Evolutionary conservation across 37 sponge, comb jelly and placozoan genomes (phyloP), one percentile per base, ranked within the genome.

Genomic region (Cliona cf. orientalis): DNA sequence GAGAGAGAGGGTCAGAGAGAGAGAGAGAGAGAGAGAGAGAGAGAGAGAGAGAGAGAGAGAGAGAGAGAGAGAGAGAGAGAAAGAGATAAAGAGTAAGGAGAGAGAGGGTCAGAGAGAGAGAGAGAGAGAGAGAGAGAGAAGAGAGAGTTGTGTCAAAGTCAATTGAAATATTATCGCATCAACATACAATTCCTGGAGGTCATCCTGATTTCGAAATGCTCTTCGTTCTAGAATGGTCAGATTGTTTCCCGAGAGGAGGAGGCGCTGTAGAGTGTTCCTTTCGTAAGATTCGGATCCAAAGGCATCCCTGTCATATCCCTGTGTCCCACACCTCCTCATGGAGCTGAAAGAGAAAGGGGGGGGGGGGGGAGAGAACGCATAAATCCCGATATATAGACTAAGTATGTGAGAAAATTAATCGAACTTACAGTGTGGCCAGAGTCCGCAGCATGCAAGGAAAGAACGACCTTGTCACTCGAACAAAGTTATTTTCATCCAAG

Each of bases 341-440:
- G n/a, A n/a, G n/a, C n/a, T n/a, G n/a, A n/a, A n/a, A n/a, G n/a
- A n/a, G n/a, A n/a, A n/a, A n/a, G n/a, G n/a, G n/a, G n/a, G n/a
- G n/a, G n/a, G n/a, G 69, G 3, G 11, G 7, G 36, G 9, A 67
- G 41, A 67, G 41, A 38, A 67, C 23, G 36, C 32, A 11, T 37
- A 36, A 7, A 36, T 38, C 7, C 11, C 41, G 7, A 37, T 37
- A 35, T n/a, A 6, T 5, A 28, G 36, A 9, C 32, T 3, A 36
- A 67, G 11, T 14, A 36, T 21, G 34, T 33, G 36, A 6, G 7
- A 36, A 6, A 11, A 22, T 36, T 33, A 4, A 7, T 3, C 38
- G 3, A 36, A 53, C 74, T 74, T 56, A 74, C 74, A 74, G 38
- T 37, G 74, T 74, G 35, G 17, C 56, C 2, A 74, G 39, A 33